Evolutionary conservation across 2,888 invertebrate genomes (phyloP).

Genomic region (Venustoraphidia nigricollis): DNA sequence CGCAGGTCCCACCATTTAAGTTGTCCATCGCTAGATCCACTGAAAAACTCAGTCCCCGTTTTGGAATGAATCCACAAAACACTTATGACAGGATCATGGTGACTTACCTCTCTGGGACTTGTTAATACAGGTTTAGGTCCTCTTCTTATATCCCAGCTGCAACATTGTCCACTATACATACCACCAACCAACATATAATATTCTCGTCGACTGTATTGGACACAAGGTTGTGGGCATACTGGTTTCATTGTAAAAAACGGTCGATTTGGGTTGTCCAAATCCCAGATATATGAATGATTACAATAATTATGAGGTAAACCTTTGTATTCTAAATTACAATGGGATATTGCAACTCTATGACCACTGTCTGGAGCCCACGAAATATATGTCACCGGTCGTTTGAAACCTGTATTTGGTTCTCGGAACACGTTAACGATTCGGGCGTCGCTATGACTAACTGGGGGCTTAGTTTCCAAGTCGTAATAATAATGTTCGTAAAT

Average conservation of each 20-base stretch:
- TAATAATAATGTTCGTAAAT: slow-evolving; percentile 63
- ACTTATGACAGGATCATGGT: slow-evolving; percentile 37
- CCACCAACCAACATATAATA: slow-evolving; percentile 18
- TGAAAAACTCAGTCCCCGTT: slow-evolving; percentile 46
- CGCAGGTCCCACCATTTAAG: slow-evolving; percentile 39
- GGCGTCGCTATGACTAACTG: slow-evolving; percentile 38
- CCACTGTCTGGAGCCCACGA: slow-evolving; percentile 62
- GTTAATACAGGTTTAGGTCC: slow-evolving; percentile 29
- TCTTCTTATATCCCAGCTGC: no score
- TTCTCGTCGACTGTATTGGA: slow-evolving; percentile 29
- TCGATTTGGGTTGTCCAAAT: slow-evolving; percentile 22
- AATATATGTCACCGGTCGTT: slow-evolving; percentile 39
- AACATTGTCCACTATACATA: slow-evolving; percentile 8
- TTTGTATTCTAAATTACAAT: slow-evolving; percentile 41
- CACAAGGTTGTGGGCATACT: slow-evolving; percentile 24
- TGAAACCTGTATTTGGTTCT: slow-evolving; percentile 33
- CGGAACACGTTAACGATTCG: slow-evolving; percentile 53
- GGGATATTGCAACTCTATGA: slow-evolving; percentile 46
- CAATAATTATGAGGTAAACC: slow-evolving; percentile 44
- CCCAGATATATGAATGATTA: slow-evolving; percentile 77
- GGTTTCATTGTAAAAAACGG: slow-evolving; percentile 12
- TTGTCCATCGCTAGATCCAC: slow-evolving; percentile 46
- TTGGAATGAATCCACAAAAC: slow-evolving; percentile 43
- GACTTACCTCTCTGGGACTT: slow-evolving; percentile 29
- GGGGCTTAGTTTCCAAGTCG: slow-evolving; percentile 31